Evolutionary conservation across 1,140 invertebrate genomes (phyloP).

Genomic region (Hydropsyche tenuis): DNA sequence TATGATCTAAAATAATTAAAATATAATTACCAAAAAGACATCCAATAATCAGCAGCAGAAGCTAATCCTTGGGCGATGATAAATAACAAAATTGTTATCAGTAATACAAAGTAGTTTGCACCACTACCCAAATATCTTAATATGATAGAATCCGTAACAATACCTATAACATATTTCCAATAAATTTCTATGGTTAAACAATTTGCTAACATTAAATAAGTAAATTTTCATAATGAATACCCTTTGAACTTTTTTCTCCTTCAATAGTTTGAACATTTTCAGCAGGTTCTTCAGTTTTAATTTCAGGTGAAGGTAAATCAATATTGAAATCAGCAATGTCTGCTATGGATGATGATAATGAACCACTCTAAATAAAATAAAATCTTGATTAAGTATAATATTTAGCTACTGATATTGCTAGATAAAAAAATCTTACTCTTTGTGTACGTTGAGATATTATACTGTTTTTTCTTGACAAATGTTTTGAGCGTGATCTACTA

Average conservation of each 20-base stretch:
- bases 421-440: conserved; percentile 10
- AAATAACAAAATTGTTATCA: conserved; percentile 32
- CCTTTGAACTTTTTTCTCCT: conserved; percentile 42
- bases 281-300: conserved; percentile 5
- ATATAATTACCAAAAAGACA: conserved; percentile 45
- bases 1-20: conserved; percentile 5
- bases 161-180: conserved; percentile 2
- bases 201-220: no score
- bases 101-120: conserved; percentile 32
- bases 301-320: neutral
- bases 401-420: no score
- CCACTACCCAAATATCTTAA: conserved; percentile 45
- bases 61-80: conserved; percentile 28
- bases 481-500: neutral
- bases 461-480: conserved; percentile 18
- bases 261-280: conserved; percentile 31
- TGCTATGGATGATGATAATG: conserved; percentile 41
- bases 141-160: conserved; percentile 43
- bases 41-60: conserved; percentile 47
- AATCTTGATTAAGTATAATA: conserved; percentile 1
- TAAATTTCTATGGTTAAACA: conserved; percentile 9
- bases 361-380: conserved; percentile 43
- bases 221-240: no score
- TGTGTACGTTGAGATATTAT: conserved; percentile 17
- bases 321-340: conserved; percentile 31